phyloP scores from a whole-genome alignment of 1,140 invertebrate species.

The Trialeurodes vaporariorum region DNA sequence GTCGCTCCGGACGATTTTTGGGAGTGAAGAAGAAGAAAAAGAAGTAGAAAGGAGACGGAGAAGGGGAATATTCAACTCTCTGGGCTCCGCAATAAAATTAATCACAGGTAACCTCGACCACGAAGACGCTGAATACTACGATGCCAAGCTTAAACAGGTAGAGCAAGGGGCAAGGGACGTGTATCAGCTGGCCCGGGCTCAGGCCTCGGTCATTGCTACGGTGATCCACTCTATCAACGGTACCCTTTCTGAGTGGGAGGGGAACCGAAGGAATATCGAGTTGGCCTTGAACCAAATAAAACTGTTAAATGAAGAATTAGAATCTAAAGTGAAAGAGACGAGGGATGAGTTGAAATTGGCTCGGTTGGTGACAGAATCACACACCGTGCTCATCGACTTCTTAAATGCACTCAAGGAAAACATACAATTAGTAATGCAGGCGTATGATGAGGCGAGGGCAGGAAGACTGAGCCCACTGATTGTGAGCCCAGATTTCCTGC shows the following conservation, averaged over 20 bases:
- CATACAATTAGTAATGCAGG: background rate
- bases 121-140: background rate
- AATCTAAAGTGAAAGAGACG: background rate
- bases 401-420: background rate
- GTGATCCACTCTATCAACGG: background rate
- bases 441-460: background rate
- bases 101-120: background rate
- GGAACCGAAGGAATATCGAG: background rate
- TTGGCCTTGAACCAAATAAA: background rate
- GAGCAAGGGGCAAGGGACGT: background rate
- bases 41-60: background rate
- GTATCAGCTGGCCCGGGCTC: background rate
- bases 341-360: background rate
- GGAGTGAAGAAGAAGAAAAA: background rate
- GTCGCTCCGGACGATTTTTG: background rate
- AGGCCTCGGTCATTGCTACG: background rate
- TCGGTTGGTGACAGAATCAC: background rate
- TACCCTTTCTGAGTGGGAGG: background rate
- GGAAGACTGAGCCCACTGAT: background rate
- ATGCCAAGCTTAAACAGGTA: background rate
- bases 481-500: background rate
- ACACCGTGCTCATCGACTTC: background rate
- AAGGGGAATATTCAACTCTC: background rate
- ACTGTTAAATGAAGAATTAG: background rate
- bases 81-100: background rate